These are phyloP conservation scores for Oscheius sp. DNA, from an alignment of 2,888 invertebrate species.

Conservation along the genomic window DNA sequence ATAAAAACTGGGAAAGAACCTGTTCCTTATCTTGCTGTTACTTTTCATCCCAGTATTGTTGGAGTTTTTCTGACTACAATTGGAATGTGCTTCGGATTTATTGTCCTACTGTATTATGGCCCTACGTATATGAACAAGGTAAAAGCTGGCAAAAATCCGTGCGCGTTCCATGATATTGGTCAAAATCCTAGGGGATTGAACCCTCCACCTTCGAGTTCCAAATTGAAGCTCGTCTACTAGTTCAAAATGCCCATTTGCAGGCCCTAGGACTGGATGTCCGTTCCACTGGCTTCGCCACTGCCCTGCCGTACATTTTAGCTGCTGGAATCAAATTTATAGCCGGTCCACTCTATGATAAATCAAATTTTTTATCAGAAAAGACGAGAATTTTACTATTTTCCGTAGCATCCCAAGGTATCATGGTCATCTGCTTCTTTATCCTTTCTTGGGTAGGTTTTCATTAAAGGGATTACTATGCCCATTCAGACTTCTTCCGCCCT, in stretches of 20 bases:
- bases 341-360: slow-evolving; percentile 47
- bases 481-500: slow-evolving; percentile 47
- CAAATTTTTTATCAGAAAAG: slow-evolving; percentile 43
- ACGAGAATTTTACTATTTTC: slow-evolving; percentile 56
- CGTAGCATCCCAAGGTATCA: slow-evolving; percentile 50
- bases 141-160: no score
- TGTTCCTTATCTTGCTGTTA: slow-evolving; percentile 22
- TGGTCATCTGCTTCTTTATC: slow-evolving; percentile 57
- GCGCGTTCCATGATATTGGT: no score
- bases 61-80: slow-evolving; percentile 38
- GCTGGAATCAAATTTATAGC: slow-evolving; percentile 45
- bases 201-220: no score
- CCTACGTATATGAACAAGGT: slow-evolving; percentile 56
- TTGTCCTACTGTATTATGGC: slow-evolving; percentile 53
- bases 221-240: no score
- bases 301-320: slow-evolving; percentile 47
- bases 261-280: slow-evolving; percentile 51
- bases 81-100: slow-evolving; percentile 56
- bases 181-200: no score
- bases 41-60: slow-evolving; percentile 2
- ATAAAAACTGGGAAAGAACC: not conserved
- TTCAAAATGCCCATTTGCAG: slow-evolving; percentile 26
- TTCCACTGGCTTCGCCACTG: slow-evolving; percentile 47
- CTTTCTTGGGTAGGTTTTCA: slow-evolving; percentile 45
- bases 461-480: slow-evolving; percentile 22